Evolutionary conservation across 2,888 invertebrate genomes (phyloP).

Genomic region (Lapara coniferarum): DNA sequence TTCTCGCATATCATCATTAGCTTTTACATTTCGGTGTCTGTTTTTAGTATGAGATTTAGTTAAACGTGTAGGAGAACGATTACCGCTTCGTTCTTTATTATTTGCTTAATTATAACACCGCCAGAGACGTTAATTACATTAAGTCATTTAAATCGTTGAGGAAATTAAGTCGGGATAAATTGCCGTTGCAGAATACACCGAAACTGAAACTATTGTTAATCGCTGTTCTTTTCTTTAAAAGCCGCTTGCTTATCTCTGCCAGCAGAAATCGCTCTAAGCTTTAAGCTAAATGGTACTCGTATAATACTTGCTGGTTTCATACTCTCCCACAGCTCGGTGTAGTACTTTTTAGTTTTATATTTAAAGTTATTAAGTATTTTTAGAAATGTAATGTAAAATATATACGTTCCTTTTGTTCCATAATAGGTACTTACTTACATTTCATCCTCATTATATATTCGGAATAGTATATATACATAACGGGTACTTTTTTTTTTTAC

Average conservation of each 20-base stretch:
- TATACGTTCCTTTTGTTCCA: too few relatives aligned
- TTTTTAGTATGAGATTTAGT: too few relatives aligned
- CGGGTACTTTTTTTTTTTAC: background rate
- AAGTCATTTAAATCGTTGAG: too few relatives aligned
- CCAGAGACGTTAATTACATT: background rate
- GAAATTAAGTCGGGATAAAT: slow-evolving; percentile 30
- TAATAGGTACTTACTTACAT: too few relatives aligned
- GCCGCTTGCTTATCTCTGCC: slow-evolving; percentile 14
- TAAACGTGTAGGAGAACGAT: too few relatives aligned
- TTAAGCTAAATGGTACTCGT: slow-evolving; percentile 1
- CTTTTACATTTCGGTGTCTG: too few relatives aligned
- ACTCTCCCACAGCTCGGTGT: background rate
- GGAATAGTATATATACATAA: too few relatives aligned
- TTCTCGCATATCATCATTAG: too few relatives aligned
- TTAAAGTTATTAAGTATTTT: background rate
- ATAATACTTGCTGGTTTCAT: background rate
- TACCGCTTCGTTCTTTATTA: too few relatives aligned
- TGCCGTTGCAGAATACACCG: slow-evolving; percentile 36
- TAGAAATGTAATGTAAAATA: background rate
- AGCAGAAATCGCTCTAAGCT: slow-evolving; percentile 20
- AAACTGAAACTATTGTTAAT: slow-evolving; percentile 27
- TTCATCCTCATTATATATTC: too few relatives aligned
- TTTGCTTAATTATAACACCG: too few relatives aligned
- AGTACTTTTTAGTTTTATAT: background rate
- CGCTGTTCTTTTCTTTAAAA: slow-evolving; percentile 13